phyloP scores from a whole-genome alignment of 2,113 vertebrate species.

The Leptobrachium ailaonicum region DNA sequence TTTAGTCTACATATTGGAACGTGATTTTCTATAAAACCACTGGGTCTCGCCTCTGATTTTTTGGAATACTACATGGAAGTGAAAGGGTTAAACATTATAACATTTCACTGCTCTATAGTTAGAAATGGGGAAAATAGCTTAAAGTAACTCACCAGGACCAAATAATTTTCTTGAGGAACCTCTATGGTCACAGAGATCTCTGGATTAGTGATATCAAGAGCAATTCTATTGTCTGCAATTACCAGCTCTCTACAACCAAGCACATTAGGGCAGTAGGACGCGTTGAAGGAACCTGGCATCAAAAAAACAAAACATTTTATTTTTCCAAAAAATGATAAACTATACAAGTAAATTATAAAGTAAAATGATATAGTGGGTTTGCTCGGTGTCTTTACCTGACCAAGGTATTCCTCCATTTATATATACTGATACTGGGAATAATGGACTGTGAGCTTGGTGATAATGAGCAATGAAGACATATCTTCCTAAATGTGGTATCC shows the following conservation, averaged over 20 bases:
- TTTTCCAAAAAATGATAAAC: background rate
- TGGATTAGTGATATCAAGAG: slow-evolving; percentile 71
- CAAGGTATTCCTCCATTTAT: slow-evolving; percentile 66
- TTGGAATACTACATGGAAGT: no score
- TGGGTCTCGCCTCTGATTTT: no score
- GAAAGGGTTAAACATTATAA: no score
- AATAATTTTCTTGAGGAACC: slow-evolving; percentile 73
- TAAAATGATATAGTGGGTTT: background rate
- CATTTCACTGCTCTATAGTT: no score
- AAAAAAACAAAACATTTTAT: background rate
- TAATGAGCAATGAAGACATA: slow-evolving; percentile 82
- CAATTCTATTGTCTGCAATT: slow-evolving; percentile 68
- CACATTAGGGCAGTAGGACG: slow-evolving; percentile 82
- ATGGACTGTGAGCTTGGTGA: slow-evolving; percentile 71
- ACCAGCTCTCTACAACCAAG: slow-evolving; percentile 83
- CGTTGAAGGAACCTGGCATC: slow-evolving; percentile 74
- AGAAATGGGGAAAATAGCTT: no score
- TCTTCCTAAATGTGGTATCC: slow-evolving; percentile 66
- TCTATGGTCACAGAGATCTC: slow-evolving; percentile 72
- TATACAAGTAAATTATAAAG: no score
- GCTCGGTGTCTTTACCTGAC: slow-evolving; percentile 71
- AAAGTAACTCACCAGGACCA: slow-evolving; percentile 76
- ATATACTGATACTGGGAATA: slow-evolving; percentile 74
- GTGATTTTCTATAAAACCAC: no score
- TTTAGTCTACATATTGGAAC: no score